A percentile compares a stretch with the other conserved stretches of the same genome.
These are phyloP conservation scores for Pristionchus maxplancki DNA, from an alignment of 2,888 invertebrate genomes.

Conservation along the genomic window DNA sequence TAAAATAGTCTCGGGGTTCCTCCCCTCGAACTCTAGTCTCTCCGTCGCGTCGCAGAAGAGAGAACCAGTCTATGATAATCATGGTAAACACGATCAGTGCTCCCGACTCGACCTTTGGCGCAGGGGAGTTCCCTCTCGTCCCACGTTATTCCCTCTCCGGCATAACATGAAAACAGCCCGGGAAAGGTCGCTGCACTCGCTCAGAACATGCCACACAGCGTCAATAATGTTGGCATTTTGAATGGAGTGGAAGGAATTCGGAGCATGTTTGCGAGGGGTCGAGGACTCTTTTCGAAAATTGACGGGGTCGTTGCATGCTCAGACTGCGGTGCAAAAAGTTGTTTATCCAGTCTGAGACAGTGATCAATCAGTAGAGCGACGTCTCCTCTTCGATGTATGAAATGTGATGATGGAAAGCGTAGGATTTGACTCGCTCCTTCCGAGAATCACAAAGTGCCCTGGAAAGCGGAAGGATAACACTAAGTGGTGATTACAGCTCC, in stretches of 20 bases:
- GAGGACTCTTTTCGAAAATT: not conserved
- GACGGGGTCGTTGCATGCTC: not conserved
- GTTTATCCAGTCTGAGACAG: not conserved
- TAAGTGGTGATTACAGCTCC: not conserved
- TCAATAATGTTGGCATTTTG: conserved; percentile 28
- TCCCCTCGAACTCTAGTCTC: not conserved
- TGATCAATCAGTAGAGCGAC: not conserved
- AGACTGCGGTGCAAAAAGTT: not conserved
- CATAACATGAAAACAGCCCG: conserved; percentile 36
- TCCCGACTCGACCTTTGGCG: not conserved
- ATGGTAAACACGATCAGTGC: not conserved
- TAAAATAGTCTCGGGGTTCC: not conserved
- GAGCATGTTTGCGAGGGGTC: not conserved
- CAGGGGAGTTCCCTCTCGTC: not conserved
- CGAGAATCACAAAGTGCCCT: not conserved
- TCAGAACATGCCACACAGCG: not conserved
- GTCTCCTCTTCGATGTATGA: conserved; percentile 38
- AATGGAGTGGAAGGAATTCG: not conserved
- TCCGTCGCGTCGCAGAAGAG: not conserved
- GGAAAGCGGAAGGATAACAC: not conserved
- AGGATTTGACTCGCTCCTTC: not conserved
- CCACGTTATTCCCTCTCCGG: conserved; percentile 26
- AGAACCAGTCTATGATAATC: conserved; percentile 21
- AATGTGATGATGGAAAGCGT: not conserved
- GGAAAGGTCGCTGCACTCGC: not conserved